A percentile compares a stretch with the other conserved stretches of the same genome.
Evolutionary conservation across 1,140 invertebrate genomes (phyloP).

Genomic region (Drosophila pectinifera): DNA sequence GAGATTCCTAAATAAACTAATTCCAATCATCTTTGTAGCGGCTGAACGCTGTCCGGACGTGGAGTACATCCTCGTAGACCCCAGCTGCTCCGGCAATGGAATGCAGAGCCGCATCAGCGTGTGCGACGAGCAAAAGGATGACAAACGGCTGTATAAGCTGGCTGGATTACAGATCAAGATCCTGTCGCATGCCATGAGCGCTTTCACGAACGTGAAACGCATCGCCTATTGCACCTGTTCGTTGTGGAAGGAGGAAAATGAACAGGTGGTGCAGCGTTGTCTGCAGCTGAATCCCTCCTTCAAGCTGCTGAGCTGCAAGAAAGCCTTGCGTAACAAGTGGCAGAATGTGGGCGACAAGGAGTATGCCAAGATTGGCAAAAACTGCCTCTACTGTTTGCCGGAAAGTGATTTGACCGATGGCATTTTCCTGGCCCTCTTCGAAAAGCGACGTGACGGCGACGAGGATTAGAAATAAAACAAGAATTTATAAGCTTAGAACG

Average conservation of each 20-base stretch:
- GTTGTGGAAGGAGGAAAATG: constrained; percentile 95
- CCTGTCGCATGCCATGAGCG: constrained; percentile 92
- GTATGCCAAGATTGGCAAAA: constrained; percentile 88
- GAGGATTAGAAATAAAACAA: constrained; percentile 5
- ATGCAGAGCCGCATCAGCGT: constrained; percentile 87
- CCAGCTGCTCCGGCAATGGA: constrained; percentile 97
- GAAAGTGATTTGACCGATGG: constrained; percentile 94
- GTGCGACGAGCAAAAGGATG: constrained; percentile 74
- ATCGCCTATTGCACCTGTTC: constrained; percentile 99
- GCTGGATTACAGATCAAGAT: constrained; percentile 94
- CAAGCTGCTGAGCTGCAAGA: constrained; percentile 87
- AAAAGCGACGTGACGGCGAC: constrained; percentile 86
- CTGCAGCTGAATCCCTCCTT: constrained; percentile 87
- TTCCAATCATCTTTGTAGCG: constrained; percentile 41
- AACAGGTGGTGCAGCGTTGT: constrained; percentile 87
- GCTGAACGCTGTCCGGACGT: constrained; percentile 88
- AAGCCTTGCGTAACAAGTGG: constrained; percentile 88
- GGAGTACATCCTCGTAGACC: constrained; percentile 97
- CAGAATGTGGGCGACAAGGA: constrained; percentile 88
- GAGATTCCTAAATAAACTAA: not conserved
- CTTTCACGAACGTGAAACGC: constrained; percentile 92
- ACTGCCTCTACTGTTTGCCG: constrained; percentile 92
- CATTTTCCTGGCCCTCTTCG: constrained; percentile 97
- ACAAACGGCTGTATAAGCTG: constrained; percentile 88
- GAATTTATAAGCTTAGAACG: not conserved